phyloP scores from a whole-genome alignment of 1,140 invertebrate genomes.

The Trichonephila clavipes region DNA sequence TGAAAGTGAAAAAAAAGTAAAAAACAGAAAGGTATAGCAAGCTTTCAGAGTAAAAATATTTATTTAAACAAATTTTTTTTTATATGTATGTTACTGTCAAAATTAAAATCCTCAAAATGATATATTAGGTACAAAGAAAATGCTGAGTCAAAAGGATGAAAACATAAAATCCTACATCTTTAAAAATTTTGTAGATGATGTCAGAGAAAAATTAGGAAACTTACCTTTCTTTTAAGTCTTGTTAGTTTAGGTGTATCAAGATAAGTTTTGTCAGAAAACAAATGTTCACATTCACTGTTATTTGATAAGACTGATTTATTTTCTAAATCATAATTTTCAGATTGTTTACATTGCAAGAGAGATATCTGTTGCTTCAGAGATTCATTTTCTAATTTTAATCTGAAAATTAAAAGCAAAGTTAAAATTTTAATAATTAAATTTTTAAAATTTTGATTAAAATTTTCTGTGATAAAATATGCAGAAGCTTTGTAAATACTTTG shows the following conservation, averaged over 20 bases:
- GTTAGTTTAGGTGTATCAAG: neutral
- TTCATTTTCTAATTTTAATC: constrained; percentile 59
- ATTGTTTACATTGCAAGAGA: neutral
- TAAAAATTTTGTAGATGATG: no score
- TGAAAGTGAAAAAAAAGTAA: no score
- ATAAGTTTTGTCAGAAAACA: neutral
- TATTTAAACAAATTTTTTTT: no score
- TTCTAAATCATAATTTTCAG: neutral
- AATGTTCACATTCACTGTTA: neutral
- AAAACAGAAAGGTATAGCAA: no score
- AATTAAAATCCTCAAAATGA: no score
- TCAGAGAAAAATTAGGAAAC: neutral
- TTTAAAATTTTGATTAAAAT: neutral
- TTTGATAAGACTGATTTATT: neutral
- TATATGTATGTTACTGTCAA: no score
- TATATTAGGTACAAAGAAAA: no score
- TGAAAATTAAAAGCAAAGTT: neutral
- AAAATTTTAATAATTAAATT: neutral
- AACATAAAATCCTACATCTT: no score
- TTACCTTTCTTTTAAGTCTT: constrained; percentile 46
- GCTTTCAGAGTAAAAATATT: no score
- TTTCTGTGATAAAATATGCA: neutral
- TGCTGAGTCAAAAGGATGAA: no score
- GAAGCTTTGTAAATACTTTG: constrained; percentile 2
- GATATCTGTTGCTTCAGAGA: neutral